phyloP scores from a whole-genome alignment of 2,113 vertebrate genomes.

The Chaetops frenatus region DNA sequence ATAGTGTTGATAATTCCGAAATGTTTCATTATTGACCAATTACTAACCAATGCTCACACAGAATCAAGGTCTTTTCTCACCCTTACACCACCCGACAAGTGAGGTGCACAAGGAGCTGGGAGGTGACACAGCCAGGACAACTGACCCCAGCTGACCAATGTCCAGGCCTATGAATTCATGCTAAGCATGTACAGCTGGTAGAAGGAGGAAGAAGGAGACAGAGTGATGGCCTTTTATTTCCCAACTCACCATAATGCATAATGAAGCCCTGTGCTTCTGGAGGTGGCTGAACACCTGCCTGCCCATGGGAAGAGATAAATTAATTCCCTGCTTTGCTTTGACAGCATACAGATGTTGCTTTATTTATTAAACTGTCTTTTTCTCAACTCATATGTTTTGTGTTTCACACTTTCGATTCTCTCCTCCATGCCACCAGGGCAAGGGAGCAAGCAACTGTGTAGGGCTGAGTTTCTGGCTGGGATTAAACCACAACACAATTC shows the following conservation, averaged over 20 bases:
- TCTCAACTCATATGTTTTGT: not conserved
- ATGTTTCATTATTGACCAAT: not conserved
- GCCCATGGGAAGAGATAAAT: not conserved
- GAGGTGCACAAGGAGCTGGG: not conserved
- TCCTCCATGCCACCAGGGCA: not conserved
- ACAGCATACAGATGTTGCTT: not conserved
- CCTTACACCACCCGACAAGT: fast-evolving
- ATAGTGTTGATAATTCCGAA: not conserved
- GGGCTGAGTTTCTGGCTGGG: not conserved
- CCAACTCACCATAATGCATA: fast-evolving
- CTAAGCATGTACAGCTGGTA: not conserved
- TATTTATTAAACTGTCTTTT: not conserved
- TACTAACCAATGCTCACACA: not conserved
- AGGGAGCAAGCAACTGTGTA: fast-evolving
- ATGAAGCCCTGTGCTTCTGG: not conserved
- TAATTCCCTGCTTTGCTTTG: not conserved
- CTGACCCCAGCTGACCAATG: not conserved
- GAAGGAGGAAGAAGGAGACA: not conserved
- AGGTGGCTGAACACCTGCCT: not conserved
- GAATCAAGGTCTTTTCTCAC: not conserved
- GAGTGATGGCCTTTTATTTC: fast-evolving
- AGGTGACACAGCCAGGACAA: not conserved
- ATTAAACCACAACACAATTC: not conserved
- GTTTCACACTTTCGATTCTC: not conserved
- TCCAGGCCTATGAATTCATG: fast-evolving